Base-by-base conservation (phyloP, 2,113 vertebrate genomes). In the Willisornis vidua region DNA sequence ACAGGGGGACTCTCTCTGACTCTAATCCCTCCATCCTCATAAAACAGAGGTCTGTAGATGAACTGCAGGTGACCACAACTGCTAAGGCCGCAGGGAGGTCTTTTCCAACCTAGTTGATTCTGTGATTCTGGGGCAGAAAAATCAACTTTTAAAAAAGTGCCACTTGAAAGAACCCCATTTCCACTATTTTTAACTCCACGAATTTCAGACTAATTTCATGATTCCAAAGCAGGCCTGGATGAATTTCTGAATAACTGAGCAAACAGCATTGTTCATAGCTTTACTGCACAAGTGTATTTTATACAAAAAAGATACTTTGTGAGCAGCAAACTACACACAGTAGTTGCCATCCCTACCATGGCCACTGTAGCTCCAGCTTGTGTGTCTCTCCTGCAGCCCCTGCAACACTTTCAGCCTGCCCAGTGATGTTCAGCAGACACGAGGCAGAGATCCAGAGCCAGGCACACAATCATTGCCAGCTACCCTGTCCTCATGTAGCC, bases 1-100 rank as follows among this genome's bases (percentile, higher is more conserved):
- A 29, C 29, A 7, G 0, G 10, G 4, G 5, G 22, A 28, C 57
- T 62, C 3, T 0, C 46, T 80, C 58, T 67, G 19, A 13, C 43
- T 62, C 33, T 57, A 43, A 52, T 31, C 35, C 45, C 39, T 70
- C 81, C 58, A 15, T 29, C 46, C 35, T 65, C 35, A 54, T n/a
- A 37, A 48, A 39, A 41, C 28, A 65, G 31, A 61, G 39, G 14
- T 18, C 41, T 70, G 57, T 46, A 46, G 67, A 39, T 65, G 15
- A 79, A 48, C 26, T 25, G 29, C 37, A 41, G 17, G 35, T 23
- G 41, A 61, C 54, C 24, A 11, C 7, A 67, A 61, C n/a, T 26
- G 41, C 79, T 51, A 46, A 66, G 48, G 84, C 49, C 70, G 55
- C 35, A 59, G 55, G 19, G n/a, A 28, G 25, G 25, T 52, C 51